Base-by-base conservation (phyloP, 2,113 vertebrate genomes). In the Sinocyclocheilus anshuiensis region DNA sequence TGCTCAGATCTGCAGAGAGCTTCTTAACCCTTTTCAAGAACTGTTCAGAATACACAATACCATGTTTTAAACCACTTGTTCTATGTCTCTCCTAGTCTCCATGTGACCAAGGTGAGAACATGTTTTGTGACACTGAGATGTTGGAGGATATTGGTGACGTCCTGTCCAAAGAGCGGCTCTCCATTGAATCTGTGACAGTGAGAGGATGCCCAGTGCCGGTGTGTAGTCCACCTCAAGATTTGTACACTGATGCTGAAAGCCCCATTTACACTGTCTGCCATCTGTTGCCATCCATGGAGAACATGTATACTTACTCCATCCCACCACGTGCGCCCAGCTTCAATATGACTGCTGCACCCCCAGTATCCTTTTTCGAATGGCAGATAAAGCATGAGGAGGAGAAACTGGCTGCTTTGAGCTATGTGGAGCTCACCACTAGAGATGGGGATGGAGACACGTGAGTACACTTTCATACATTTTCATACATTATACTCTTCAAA, bases 371-470 rank as follows among this genome's bases (percentile, higher is more conserved):
- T 86, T 99, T 99, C 87, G 95, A 99, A 6, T 99, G 98, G 98
- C 97, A 99, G 87, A 95, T 99, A 29, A 94, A 96, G 9, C 96
- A 95, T 78, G 97, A 98, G 90, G 92, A 95, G 75, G 93, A 88
- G 83, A 97, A 95, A 13, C 69, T 97, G 76, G 94, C 93, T 11
- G 93, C 94, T 22, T 86, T 98, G 72, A 90, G 95, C 45, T 90
- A 94, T 1, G 96, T 96, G 36, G 91, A 95, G 63, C 94, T 99
- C 72, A 94, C 91, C 53, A 89, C 90, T 3, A 97, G 95, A 85
- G 98, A 99, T 1, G 86, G 90, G 0, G 98, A 99, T 48, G 97
- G 97, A 65, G 98, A 99, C 93, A 99, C 98, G 98, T 99, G 93
- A 92, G 97, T 96, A 85, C 57, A 18, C 0, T 33, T 13, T 12